A percentile compares a stretch with the other conserved stretches of the same genome.
Evolutionary conservation across 2,113 vertebrate species (phyloP).

Genomic region (Solea senegalensis): DNA sequence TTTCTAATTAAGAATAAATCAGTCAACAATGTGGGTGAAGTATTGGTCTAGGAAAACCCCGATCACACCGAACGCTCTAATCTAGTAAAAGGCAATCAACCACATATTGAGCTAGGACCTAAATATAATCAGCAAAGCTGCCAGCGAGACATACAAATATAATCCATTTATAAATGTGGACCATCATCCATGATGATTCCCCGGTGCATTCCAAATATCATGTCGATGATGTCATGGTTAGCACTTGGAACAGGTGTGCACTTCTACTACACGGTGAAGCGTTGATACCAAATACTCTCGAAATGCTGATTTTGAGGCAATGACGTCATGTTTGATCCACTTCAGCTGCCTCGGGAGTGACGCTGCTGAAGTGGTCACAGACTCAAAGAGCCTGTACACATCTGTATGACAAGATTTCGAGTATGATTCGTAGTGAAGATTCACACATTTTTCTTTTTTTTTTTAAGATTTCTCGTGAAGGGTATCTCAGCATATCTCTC

Average conservation of each 20-base stretch:
- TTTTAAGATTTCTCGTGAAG: not conserved
- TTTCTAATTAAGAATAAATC: conserved; percentile 61
- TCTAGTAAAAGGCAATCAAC: conserved; percentile 59
- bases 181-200: conserved; percentile 13
- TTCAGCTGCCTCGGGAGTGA: conserved; percentile 67
- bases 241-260: conserved; percentile 45
- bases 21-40: conserved; percentile 35
- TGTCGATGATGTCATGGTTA: conserved; percentile 42
- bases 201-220: conserved; percentile 19
- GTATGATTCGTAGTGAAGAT: not conserved
- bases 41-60: conserved; percentile 36
- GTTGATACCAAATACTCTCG: conserved; percentile 44
- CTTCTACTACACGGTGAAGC: conserved; percentile 27
- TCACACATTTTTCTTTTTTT: not conserved
- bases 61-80: conserved; percentile 32
- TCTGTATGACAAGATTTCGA: conserved; percentile 13
- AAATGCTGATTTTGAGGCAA: conserved; percentile 68
- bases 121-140: conserved; percentile 41
- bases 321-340: conserved; percentile 74
- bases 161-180: conserved; percentile 27
- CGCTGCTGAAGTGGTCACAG: conserved; percentile 56
- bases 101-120: conserved; percentile 48
- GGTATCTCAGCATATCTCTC: conserved; percentile 8
- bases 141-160: conserved; percentile 31
- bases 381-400: conserved; percentile 50